These are phyloP conservation scores for Punctoribates punctum DNA, from an alignment of 2,888 invertebrate species.

Conservation along the genomic window DNA sequence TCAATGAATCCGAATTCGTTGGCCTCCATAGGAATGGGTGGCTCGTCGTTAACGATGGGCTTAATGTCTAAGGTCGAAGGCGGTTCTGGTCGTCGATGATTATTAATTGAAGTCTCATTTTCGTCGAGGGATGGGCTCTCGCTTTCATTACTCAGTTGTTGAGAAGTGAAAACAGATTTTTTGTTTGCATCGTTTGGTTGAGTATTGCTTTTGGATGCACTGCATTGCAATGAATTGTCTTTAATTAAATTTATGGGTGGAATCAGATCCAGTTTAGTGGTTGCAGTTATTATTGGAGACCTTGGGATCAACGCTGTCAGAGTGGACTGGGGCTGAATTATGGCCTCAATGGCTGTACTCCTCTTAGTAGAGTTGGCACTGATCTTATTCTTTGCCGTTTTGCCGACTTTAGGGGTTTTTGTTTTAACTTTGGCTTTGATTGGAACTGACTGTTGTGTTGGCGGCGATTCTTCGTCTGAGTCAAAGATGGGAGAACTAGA, in stretches of 20 bases:
- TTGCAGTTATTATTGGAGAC: conserved; percentile 38
- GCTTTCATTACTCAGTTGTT: conserved; percentile 3
- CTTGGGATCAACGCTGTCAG: conserved; percentile 38
- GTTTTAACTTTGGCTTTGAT: conserved; percentile 1
- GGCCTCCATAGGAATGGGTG: conserved; percentile 32
- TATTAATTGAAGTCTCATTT: conserved; percentile 10
- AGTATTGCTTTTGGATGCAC: background rate
- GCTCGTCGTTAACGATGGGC: conserved; percentile 37
- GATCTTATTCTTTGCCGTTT: conserved; percentile 32
- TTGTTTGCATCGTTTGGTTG: background rate
- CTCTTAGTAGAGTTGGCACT: background rate
- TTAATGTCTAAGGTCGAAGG: conserved; percentile 40
- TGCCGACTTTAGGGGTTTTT: conserved; percentile 17
- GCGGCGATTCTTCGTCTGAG: conserved; percentile 73
- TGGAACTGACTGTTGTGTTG: conserved; percentile 27
- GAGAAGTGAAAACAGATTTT: background rate
- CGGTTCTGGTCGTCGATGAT: conserved; percentile 38
- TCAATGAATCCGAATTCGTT: conserved; percentile 41
- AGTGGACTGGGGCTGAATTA: conserved; percentile 35
- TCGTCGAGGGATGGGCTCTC: conserved; percentile 32
- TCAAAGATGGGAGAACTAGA: conserved; percentile 90
- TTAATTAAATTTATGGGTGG: background rate
- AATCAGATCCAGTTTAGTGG: conserved; percentile 14
- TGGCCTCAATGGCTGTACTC: conserved; percentile 14
- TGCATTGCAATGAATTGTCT: conserved; percentile 22